These are phyloP conservation scores for Parasteatoda lunata DNA, from an alignment of 2,888 invertebrate genomes.

Conservation along the genomic window DNA sequence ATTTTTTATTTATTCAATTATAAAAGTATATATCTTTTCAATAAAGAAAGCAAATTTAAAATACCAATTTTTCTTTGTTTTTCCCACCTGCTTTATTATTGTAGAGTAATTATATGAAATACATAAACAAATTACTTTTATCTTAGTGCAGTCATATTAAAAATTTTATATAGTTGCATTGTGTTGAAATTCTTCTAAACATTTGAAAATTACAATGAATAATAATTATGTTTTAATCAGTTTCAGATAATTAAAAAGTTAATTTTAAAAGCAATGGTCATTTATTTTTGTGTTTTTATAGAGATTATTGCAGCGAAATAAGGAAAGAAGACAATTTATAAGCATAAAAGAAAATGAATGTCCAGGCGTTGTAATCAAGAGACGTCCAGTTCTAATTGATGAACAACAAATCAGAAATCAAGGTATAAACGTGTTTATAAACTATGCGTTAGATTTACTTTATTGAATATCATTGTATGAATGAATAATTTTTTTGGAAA, in stretches of 20 bases:
- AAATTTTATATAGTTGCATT: not conserved
- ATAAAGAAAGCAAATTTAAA: too few relatives aligned
- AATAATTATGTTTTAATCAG: too few relatives aligned
- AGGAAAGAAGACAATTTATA: slow-evolving; percentile 37
- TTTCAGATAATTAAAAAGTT: too few relatives aligned
- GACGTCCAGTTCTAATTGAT: slow-evolving; percentile 27
- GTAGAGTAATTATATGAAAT: too few relatives aligned
- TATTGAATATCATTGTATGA: not conserved
- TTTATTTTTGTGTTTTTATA: slow-evolving; percentile 4
- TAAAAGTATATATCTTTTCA: too few relatives aligned
- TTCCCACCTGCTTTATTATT: too few relatives aligned
- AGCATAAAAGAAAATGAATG: slow-evolving; percentile 12
- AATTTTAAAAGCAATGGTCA: not conserved
- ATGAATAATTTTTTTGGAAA: not conserved
- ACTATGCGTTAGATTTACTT: not conserved
- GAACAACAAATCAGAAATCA: slow-evolving; percentile 24
- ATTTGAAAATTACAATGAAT: not conserved
- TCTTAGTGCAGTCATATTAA: not conserved
- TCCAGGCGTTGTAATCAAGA: slow-evolving; percentile 17
- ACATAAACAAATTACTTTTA: not conserved
- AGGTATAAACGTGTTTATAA: not conserved
- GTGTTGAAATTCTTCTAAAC: not conserved
- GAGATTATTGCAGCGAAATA: slow-evolving; percentile 29
- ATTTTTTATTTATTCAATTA: too few relatives aligned
- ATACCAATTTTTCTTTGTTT: too few relatives aligned